Evolutionary conservation across 2,888 invertebrate genomes (phyloP).

Genomic region (Pegoplata infirma): DNA sequence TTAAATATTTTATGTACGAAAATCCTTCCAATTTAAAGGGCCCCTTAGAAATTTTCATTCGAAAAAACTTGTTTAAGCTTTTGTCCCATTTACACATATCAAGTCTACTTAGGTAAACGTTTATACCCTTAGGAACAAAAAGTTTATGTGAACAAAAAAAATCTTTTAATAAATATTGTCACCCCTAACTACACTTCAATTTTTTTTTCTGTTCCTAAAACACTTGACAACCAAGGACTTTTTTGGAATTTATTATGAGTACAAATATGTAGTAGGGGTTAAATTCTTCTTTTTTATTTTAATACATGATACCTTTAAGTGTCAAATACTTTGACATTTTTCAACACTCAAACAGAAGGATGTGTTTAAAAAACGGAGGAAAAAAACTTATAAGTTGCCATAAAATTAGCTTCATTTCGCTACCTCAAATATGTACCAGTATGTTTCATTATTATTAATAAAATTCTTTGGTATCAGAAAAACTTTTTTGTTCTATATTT

Average conservation of each 20-base stretch:
- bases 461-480: constrained; percentile 36
- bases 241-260: constrained; percentile 11
- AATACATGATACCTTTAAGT: constrained; percentile 53
- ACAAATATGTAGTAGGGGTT: background rate
- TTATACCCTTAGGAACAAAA: constrained; percentile 31
- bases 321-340: constrained; percentile 56
- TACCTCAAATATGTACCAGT: constrained; percentile 50
- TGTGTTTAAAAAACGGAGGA: background rate
- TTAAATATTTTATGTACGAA: too few species aligned
- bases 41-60: background rate
- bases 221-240: constrained; percentile 44
- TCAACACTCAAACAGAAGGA: constrained; percentile 26
- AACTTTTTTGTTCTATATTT: constrained; percentile 1
- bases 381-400: constrained; percentile 29
- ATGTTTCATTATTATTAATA: constrained; percentile 43
- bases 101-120: constrained; percentile 58
- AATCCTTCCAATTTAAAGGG: too few species aligned
- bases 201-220: background rate
- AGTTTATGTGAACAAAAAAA: constrained; percentile 28
- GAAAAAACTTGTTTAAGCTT: background rate
- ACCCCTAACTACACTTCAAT: constrained; percentile 27
- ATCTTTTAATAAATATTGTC: constrained; percentile 39
- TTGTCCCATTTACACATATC: constrained; percentile 30
- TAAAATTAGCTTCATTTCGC: constrained; percentile 55
- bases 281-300: background rate